A percentile compares a stretch with the other conserved stretches of the same genome.
These are phyloP conservation scores for sheep (Ovis aries) DNA, from an alignment of 2,113 vertebrate genomes.

Conservation along the genomic window ARS-UI_Ramb_v3.0 NC_056054.1:273842001-273842500, in stretches of 20 bases:
- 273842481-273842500: neutral
- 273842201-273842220: neutral
- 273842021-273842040: neutral
- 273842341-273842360: neutral
- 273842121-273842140: neutral
- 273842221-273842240: neutral
- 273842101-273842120: neutral
- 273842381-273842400: neutral
- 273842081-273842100: neutral
- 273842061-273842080: neutral
- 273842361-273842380: neutral
- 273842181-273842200: neutral
- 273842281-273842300: neutral
- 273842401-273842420: neutral
- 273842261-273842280: neutral
- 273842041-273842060: neutral
- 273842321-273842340: neutral
- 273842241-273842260: neutral
- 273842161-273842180: neutral
- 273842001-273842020: neutral
- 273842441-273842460: neutral
- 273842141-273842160: neutral
- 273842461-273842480: accelerated
- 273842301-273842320: neutral
- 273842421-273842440: neutral